Evolutionary conservation across 2,797 vertebrate species (phyloP), one percentile per base, ranked within the genome.

Genomic region (Anguilla obscura): DNA sequence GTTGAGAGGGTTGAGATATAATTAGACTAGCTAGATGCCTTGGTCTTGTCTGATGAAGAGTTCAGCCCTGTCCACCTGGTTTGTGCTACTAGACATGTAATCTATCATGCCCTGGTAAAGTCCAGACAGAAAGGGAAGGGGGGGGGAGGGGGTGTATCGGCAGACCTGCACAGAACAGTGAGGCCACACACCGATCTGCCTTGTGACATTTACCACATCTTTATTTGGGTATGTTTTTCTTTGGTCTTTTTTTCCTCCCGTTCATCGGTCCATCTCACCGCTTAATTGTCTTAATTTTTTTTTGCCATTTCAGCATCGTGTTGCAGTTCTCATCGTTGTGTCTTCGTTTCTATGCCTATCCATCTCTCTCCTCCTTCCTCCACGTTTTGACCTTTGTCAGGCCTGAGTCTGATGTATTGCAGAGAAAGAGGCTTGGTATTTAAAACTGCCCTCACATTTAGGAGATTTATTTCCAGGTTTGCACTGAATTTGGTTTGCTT

Each of bases 71-170:
- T 95, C 91, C 96, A 96, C 90, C 96, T 96, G 93, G 96, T 96
- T 91, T 96, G 96, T 90, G 95, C 95, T 88, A 91, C 97, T 94
- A 87, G 87, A 95, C 95, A 87, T 88, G 89, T 96, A 86, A 94
- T 96, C 96, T 91, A 94, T 96, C 96, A 94, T 94, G 92, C 92
- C 93, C 95, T 96, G 96, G 96, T 96, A 96, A 96, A 92, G 69
- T 40, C 86, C 50, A 91, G 90, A 91, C 90, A 84, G 85, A 84
- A 80, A 89, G 89, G 84, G 88, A 12, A 54, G 91, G 88, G 87
- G 90, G 90, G 91, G 91, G 54, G 36, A 90, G 30, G 71, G 30
- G 4, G 71, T 30, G 8, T 30, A 66, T 33, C 10, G 0, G 9
- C 69, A 33, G 69, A 36, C 69, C 30, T 30, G 9, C 1, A 30